A percentile compares a stretch with the other conserved stretches of the same genome.
Conservation (phyloP, 2,888 invertebrate genomes). For the Arenicola marina region DNA sequence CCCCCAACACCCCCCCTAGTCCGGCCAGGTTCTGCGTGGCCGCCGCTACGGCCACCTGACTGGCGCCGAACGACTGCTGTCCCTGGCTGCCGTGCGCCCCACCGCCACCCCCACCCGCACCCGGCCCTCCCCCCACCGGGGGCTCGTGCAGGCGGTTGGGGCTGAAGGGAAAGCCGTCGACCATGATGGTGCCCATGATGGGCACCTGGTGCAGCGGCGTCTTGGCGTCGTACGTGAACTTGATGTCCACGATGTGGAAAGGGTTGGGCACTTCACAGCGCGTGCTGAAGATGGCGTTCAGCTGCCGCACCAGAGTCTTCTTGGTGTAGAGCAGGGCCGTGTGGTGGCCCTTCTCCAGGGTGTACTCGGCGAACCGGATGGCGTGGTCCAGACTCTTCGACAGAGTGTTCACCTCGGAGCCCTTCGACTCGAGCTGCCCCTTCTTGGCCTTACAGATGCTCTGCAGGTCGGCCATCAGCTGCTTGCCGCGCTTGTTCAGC, state of each 20-base stretch:
- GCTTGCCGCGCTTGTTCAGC: conserved; percentile 44
- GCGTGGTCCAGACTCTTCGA: conserved; percentile 87
- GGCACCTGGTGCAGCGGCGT: conserved; percentile 32
- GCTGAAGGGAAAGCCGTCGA: conserved; percentile 40
- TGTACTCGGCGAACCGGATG: conserved; percentile 80
- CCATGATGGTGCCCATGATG: conserved; percentile 39
- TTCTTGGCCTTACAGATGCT: conserved; percentile 79
- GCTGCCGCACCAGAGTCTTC: conserved; percentile 44
- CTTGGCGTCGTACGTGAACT: conserved; percentile 38
- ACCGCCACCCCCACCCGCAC: no score
- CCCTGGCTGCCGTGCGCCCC: no score
- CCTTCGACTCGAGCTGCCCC: conserved; percentile 82
- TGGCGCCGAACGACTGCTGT: no score
- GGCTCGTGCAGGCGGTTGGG: background rate
- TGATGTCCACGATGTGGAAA: conserved; percentile 51
- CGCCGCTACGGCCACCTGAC: no score
- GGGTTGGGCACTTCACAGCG: conserved; percentile 56
- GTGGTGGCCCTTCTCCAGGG: conserved; percentile 65
- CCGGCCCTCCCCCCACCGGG: background rate
- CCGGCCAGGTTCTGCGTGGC: no score
- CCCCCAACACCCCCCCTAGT: no score
- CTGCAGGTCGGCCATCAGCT: conserved; percentile 65
- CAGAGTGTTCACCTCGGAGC: conserved; percentile 78
- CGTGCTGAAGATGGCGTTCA: conserved; percentile 43
- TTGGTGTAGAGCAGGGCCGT: conserved; percentile 50